Conservation (phyloP, 1,140 invertebrate genomes). For the Teleopsis dalmanni region DNA sequence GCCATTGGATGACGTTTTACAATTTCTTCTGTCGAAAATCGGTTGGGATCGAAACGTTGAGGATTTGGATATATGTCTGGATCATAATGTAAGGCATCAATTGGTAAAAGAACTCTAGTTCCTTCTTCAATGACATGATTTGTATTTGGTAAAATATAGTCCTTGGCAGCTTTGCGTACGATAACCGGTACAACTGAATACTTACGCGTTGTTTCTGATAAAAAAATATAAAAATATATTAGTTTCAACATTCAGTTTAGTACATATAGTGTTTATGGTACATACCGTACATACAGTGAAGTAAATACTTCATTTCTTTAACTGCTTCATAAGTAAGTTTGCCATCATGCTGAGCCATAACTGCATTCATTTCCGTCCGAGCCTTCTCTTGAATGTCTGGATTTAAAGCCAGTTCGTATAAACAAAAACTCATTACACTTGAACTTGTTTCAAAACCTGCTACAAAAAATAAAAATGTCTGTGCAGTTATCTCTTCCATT, state of each 20-base stretch:
- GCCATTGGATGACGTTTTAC: conserved; percentile 45
- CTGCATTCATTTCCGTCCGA: conserved; percentile 45
- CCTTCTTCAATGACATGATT: conserved; percentile 27
- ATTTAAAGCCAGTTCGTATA: conserved; percentile 47
- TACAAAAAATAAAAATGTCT: conserved; percentile 55
- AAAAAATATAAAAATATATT: not conserved
- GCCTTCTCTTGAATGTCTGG: conserved; percentile 46
- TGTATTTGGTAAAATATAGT: conserved; percentile 32
- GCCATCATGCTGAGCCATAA: conserved; percentile 45
- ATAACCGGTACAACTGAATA: conserved; percentile 44
- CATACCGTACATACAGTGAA: conserved; percentile 47
- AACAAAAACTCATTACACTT: conserved; percentile 42
- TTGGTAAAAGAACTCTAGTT: conserved; percentile 44
- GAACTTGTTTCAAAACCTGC: conserved; percentile 53
- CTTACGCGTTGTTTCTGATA: conserved; percentile 46
- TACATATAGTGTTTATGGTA: no score
- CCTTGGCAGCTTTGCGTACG: conserved; percentile 22
- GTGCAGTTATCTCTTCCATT: conserved; percentile 44
- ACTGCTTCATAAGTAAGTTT: conserved; percentile 51
- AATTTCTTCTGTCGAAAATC: conserved; percentile 48
- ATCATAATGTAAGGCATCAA: conserved; percentile 54
- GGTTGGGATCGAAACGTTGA: conserved; percentile 52
- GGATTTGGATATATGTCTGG: conserved; percentile 50
- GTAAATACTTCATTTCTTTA: conserved; percentile 51
- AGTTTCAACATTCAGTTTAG: not conserved